Conservation (phyloP, 2,797 vertebrate genomes). For the Hoplostethus atlanticus region DNA sequence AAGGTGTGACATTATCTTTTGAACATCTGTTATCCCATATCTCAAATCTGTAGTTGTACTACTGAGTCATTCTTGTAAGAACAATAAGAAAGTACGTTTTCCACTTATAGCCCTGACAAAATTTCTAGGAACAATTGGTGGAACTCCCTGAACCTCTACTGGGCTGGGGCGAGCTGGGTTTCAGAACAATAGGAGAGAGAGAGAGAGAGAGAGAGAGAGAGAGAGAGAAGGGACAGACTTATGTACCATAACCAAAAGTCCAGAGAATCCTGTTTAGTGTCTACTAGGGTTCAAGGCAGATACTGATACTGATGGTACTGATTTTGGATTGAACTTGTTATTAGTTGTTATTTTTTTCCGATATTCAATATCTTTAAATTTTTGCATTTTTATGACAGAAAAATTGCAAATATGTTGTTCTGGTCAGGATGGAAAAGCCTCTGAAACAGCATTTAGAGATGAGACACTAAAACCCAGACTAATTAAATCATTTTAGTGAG, state of each 20-base stretch:
- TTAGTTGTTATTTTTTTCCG: too few species aligned
- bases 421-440: slow-evolving; percentile 1
- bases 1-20: slow-evolving; percentile 13
- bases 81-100: slow-evolving; percentile 56
- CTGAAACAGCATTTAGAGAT: neutral
- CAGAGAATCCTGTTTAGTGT: too few species aligned
- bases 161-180: slow-evolving; percentile 23
- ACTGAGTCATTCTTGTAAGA: slow-evolving; percentile 22
- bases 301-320: neutral
- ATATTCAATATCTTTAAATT: too few species aligned
- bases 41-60: slow-evolving; percentile 10
- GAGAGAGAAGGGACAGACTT: neutral
- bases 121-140: slow-evolving; percentile 67
- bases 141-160: slow-evolving; percentile 60
- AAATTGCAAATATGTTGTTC: too few species aligned
- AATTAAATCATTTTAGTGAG: too few species aligned
- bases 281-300: too few species aligned
- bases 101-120: slow-evolving; percentile 47
- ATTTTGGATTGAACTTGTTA: neutral
- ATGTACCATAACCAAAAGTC: too few species aligned
- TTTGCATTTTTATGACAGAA: too few species aligned
- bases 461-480: slow-evolving; percentile 5
- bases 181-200: slow-evolving; percentile 61
- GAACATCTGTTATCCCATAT: slow-evolving; percentile 34
- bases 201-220: neutral